Evolutionary conservation across 1,140 invertebrate species (phyloP), one percentile per base, ranked within the genome.

Genomic region (Macrobrachium rosenbergii): DNA sequence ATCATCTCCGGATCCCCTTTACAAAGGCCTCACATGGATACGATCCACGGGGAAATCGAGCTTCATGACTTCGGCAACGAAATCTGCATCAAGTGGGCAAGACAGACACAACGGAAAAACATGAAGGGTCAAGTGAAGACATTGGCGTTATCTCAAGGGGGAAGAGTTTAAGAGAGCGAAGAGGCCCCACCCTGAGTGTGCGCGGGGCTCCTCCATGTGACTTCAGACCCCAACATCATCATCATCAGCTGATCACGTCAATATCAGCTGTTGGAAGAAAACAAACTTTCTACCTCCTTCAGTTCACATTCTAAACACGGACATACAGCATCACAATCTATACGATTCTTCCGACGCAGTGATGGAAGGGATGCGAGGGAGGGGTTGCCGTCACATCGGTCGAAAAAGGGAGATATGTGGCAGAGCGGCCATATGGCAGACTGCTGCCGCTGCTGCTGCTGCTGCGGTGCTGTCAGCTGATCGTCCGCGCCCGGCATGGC

Each of bases 181-280:
- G 52, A 12, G 73, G 86, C 86, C 86, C 86, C 86, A 64, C 86
- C 86, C 86, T 82, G 73, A 23, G 60, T 67, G 80, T 43, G 59
- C 59, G 69, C 86, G 75, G 52, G 73, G 86, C 86, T 81, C 86
- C 86, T 63, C 86, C 86, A 80, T 88, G 73, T 28, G 60, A 58
- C 72, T 43, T 28, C 28, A 59, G 80, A 63, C 72, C 81, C 75
- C 86, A 73, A 88, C 82, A 81, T 88, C 80, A 88, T 72, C 80
- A 81, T n/a, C 81, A 88, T 88, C 86, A 88, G 86, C 86, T 88
- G 86, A 88, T 88, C 86, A 82, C 86, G 86, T 88, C 86, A 88
- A 88, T 88, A 88, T 88, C 86, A 88, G 86, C 86, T 88, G 86
- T 82, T 82, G 21, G 73, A 78, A 82, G 80, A 88, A 82, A 88